These are phyloP conservation scores for Benthosema pterotum DNA, from an alignment of 2,797 vertebrate species.

Conservation along the genomic window DNA sequence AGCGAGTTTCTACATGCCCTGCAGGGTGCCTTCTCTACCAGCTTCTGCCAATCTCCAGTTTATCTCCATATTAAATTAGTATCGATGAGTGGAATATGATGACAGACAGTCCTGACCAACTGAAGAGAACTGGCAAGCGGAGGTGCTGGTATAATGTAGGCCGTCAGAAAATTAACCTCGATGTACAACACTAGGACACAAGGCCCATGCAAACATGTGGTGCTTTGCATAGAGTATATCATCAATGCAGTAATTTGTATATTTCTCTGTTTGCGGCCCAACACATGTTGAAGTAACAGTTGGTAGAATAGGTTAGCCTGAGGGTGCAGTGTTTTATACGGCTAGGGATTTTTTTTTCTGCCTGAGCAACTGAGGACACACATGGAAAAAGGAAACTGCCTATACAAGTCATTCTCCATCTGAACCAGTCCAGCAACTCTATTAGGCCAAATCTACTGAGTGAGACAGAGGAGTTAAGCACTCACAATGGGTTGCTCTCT, in stretches of 20 bases:
- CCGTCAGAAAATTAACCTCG: constrained; percentile 24
- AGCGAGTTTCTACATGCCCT: constrained; percentile 88
- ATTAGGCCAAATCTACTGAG: constrained; percentile 15
- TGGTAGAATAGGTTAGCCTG: constrained; percentile 70
- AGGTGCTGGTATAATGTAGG: background rate
- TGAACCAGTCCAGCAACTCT: constrained; percentile 61
- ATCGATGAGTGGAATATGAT: constrained; percentile 14
- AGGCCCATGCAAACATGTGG: constrained; percentile 42
- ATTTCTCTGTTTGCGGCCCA: constrained; percentile 33
- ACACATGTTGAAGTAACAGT: constrained; percentile 33
- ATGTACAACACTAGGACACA: constrained; percentile 8
- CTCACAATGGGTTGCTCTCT: constrained; percentile 8
- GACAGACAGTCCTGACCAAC: constrained; percentile 10
- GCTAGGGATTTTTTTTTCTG: constrained; percentile 64
- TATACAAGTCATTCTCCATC: constrained; percentile 21
- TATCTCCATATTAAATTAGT: background rate
- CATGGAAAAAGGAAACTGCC: constrained; percentile 20
- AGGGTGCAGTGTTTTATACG: constrained; percentile 65
- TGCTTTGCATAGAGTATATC: constrained; percentile 56
- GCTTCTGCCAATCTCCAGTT: constrained; percentile 27
- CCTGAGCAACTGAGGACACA: constrained; percentile 27
- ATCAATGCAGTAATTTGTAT: constrained; percentile 41
- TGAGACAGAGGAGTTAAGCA: constrained; percentile 29
- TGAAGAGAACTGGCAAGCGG: background rate
- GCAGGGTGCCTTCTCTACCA: constrained; percentile 48